Conservation (phyloP, 2,797 vertebrate genomes). For the Sylvilagus floridanus region DNA sequence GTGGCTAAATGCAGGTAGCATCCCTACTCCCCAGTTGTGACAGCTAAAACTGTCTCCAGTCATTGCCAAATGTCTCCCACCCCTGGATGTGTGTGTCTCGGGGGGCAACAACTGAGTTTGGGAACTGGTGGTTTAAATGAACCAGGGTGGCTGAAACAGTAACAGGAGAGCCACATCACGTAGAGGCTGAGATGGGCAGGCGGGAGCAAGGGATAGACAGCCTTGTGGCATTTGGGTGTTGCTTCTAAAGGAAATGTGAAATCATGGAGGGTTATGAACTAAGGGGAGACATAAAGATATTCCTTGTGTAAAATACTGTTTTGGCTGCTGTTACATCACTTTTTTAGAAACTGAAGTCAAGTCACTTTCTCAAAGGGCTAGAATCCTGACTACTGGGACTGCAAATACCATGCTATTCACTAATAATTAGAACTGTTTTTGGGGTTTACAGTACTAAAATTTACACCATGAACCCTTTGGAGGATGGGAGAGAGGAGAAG, state of each 20-base stretch:
- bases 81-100: no score
- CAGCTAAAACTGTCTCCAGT: not conserved
- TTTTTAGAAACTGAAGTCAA: not conserved
- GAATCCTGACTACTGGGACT: not conserved
- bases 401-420: not conserved
- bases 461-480: not conserved
- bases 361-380: not conserved
- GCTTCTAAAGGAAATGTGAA: slow-evolving; percentile 16
- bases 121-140: not conserved
- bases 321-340: not conserved
- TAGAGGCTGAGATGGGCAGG: not conserved
- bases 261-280: not conserved
- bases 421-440: not conserved
- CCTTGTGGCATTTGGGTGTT: not conserved
- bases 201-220: not conserved
- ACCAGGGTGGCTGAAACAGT: not conserved
- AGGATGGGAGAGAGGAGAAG: no score
- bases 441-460: not conserved
- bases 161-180: not conserved
- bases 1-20: not conserved
- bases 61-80: not conserved
- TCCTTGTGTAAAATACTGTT: not conserved
- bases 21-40: not conserved
- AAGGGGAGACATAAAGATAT: not conserved
- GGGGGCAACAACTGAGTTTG: not conserved